A percentile compares a stretch with the other conserved stretches of the same genome.
Evolutionary conservation across 2,113 vertebrate genomes (phyloP).

Genomic region (Notechis scutatus): DNA sequence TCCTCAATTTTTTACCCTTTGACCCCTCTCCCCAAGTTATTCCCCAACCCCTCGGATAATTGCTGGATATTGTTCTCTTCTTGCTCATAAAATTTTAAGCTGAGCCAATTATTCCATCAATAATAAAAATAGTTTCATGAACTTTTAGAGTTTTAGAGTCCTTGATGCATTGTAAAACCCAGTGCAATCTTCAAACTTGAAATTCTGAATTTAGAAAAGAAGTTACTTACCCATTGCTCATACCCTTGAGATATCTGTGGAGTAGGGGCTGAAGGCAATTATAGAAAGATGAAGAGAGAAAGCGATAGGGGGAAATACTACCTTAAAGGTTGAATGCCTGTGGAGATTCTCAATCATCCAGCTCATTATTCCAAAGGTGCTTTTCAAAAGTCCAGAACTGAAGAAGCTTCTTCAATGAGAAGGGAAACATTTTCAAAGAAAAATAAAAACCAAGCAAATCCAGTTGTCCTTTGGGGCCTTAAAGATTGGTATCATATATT

Average conservation of each 20-base stretch:
- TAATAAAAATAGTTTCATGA: neutral
- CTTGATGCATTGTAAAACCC: neutral
- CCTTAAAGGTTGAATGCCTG: constrained; percentile 40
- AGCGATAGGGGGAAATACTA: constrained; percentile 46
- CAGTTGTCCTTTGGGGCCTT: constrained; percentile 10
- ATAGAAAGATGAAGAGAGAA: neutral
- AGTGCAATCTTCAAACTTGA: neutral
- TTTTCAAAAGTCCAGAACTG: neutral
- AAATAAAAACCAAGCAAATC: neutral
- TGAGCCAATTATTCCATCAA: neutral
- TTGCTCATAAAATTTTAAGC: neutral
- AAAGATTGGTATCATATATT: constrained; percentile 58
- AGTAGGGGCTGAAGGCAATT: neutral
- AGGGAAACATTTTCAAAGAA: neutral
- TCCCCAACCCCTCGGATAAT: neutral
- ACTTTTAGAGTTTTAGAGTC: neutral
- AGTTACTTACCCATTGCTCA: neutral
- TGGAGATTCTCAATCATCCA: neutral
- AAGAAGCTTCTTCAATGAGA: neutral
- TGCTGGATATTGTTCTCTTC: neutral
- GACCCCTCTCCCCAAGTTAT: neutral
- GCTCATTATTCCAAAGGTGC: neutral
- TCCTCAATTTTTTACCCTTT: neutral
- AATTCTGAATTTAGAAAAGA: neutral
- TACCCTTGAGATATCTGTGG: neutral